phyloP scores from a whole-genome alignment of 2,888 invertebrate species.

The Sericinus montela region DNA sequence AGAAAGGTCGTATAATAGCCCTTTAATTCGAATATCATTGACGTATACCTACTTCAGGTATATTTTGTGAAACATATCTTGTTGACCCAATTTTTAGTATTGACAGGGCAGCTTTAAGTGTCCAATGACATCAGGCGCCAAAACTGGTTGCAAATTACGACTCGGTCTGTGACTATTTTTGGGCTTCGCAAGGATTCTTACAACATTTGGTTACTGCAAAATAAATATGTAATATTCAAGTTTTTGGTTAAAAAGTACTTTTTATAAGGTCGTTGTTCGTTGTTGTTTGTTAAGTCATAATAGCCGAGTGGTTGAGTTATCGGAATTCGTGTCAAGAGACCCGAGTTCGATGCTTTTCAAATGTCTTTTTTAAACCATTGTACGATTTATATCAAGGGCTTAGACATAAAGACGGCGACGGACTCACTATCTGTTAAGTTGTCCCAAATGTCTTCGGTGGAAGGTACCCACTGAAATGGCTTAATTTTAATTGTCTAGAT shows the following conservation, averaged over 20 bases:
- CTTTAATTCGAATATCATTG: not conserved
- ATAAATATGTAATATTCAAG: constrained; percentile 6
- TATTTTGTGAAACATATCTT: constrained; percentile 2
- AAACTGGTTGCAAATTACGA: constrained; percentile 15
- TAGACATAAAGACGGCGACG: too few species aligned
- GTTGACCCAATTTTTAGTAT: constrained; percentile 17
- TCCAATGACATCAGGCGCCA: constrained; percentile 14
- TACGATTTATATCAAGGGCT: too few species aligned
- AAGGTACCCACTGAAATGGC: too few species aligned
- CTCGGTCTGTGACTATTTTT: constrained; percentile 14
- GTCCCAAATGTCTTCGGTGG: too few species aligned
- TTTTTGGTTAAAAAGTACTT: not conserved
- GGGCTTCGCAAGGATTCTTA: constrained; percentile 16
- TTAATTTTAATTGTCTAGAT: too few species aligned
- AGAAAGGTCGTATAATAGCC: not conserved
- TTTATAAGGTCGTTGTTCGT: not conserved
- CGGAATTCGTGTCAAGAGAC: too few species aligned
- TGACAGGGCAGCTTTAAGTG: constrained; percentile 5
- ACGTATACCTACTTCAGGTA: constrained; percentile 5
- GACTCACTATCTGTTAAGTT: too few species aligned
- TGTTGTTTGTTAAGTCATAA: too few species aligned
- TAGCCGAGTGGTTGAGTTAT: too few species aligned
- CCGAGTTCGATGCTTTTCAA: too few species aligned
- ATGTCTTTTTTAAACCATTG: too few species aligned
- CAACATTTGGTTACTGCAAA: constrained; percentile 4